Percentiles rank a stretch among this genome's conserved stretches.
phyloP scores from a whole-genome alignment of 2,797 vertebrate species.

The Platalea minor region DNA sequence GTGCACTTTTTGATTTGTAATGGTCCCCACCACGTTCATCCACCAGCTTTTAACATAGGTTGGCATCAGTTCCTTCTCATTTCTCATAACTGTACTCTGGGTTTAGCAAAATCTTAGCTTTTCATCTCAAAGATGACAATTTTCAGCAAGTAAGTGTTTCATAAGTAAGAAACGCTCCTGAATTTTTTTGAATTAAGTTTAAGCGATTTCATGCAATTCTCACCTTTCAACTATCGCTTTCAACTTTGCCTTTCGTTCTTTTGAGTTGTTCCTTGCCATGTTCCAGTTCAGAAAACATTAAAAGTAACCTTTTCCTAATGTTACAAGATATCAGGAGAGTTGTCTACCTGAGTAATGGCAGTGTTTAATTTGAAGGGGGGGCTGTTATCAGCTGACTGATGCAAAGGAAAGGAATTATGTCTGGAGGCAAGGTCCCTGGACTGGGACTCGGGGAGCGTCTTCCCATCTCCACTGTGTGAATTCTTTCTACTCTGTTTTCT shows the following conservation, averaged over 20 bases:
- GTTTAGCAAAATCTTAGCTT: neutral
- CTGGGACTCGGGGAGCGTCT: neutral
- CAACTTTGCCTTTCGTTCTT: conserved; percentile 19
- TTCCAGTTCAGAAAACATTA: conserved; percentile 31
- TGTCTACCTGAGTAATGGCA: conserved; percentile 21
- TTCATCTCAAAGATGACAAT: neutral
- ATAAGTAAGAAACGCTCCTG: neutral
- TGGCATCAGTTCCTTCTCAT: neutral
- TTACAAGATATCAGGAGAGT: conserved; percentile 32
- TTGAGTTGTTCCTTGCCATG: conserved; percentile 2
- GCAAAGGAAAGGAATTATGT: conserved; percentile 1
- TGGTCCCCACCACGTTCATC: neutral
- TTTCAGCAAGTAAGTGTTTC: neutral
- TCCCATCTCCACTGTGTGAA: neutral
- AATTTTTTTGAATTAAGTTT: neutral
- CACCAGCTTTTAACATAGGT: neutral
- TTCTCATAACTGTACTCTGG: neutral
- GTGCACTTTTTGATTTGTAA: neutral
- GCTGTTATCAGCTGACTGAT: neutral
- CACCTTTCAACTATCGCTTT: neutral
- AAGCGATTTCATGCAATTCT: neutral
- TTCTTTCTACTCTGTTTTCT: neutral
- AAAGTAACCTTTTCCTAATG: conserved; percentile 50
- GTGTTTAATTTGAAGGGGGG: neutral
- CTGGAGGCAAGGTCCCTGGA: conserved; percentile 6